Conservation (phyloP, 1,140 invertebrate genomes). For the Chionoecetes opilio region DNA sequence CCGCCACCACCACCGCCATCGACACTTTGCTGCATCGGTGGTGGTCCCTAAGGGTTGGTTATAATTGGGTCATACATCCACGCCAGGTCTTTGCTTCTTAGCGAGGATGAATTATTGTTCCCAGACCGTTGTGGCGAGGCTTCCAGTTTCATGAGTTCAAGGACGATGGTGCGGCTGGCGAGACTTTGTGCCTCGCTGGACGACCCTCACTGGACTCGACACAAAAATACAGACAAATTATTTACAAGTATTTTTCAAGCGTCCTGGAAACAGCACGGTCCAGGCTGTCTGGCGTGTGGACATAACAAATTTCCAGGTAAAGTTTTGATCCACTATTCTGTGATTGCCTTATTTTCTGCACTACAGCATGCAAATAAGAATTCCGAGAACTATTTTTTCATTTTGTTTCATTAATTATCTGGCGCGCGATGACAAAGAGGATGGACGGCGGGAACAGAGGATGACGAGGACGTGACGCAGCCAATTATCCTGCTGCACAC, state of each 20-base stretch:
- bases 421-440: background rate
- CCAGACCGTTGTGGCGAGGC: background rate
- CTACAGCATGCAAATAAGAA: background rate
- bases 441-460: background rate
- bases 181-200: background rate
- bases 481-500: background rate
- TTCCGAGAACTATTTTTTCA: background rate
- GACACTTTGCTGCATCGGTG: background rate
- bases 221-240: too few relatives aligned
- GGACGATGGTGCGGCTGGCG: background rate
- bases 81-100: background rate
- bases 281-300: background rate
- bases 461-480: background rate
- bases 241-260: too few relatives aligned
- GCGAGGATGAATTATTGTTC: background rate
- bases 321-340: background rate
- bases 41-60: background rate
- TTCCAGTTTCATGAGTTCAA: background rate
- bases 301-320: background rate
- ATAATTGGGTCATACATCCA: background rate
- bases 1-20: background rate
- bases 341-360: background rate
- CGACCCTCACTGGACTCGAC: too few relatives aligned
- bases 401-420: constrained; percentile 16
- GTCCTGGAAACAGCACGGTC: too few relatives aligned